Conservation (phyloP, 2,113 vertebrate species). For the Myxocyprinus asiaticus region DNA sequence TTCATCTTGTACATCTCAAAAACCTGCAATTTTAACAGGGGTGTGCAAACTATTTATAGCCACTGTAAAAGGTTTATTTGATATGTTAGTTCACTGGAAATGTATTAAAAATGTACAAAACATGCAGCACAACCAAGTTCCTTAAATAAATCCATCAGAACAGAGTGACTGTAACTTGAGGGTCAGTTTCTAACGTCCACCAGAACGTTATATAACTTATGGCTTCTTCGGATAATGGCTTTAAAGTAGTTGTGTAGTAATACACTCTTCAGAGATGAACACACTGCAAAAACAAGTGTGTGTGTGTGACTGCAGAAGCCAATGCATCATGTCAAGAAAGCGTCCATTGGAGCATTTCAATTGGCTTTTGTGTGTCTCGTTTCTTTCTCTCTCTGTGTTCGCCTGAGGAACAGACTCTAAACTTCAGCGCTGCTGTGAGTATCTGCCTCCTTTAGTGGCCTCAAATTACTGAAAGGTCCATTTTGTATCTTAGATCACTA, state of each 20-base stretch:
- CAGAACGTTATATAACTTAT: slow-evolving; percentile 7
- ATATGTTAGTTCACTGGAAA: too few species aligned
- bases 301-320: slow-evolving; percentile 61
- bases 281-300: background rate
- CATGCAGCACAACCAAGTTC: too few species aligned
- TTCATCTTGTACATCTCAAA: too few species aligned
- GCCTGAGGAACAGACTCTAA: slow-evolving; percentile 67
- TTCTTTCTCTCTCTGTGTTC: slow-evolving; percentile 57
- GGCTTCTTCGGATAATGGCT: slow-evolving; percentile 4
- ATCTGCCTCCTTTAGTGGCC: slow-evolving; percentile 13
- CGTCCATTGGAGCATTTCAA: slow-evolving; percentile 76
- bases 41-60: too few species aligned
- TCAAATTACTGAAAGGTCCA: slow-evolving; percentile 30
- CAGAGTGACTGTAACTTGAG: background rate
- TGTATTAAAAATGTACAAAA: background rate
- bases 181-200: background rate
- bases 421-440: slow-evolving; percentile 4
- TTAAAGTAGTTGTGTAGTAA: background rate
- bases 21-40: too few species aligned
- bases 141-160: too few species aligned
- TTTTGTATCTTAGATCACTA: slow-evolving; percentile 27
- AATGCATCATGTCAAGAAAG: slow-evolving; percentile 75
- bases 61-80: too few species aligned
- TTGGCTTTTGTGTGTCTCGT: slow-evolving; percentile 71
- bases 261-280: background rate